These are phyloP conservation scores for Chymomyza caudatula DNA, from an alignment of 2,888 invertebrate species.

Conservation along the genomic window DNA sequence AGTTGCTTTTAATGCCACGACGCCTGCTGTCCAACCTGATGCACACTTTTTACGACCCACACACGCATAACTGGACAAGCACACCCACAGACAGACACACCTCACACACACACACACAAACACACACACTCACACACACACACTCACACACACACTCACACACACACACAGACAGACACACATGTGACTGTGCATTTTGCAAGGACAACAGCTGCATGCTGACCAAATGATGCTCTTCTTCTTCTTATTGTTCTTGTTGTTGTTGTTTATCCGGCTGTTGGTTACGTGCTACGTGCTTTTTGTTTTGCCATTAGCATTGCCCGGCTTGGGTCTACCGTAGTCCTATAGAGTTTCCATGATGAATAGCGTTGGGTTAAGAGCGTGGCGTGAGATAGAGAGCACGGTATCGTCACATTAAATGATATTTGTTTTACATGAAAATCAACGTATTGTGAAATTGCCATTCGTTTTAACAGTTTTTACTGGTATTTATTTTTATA, in stretches of 20 bases:
- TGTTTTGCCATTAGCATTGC: constrained; percentile 62
- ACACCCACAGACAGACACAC: neutral
- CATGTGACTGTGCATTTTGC: constrained; percentile 2
- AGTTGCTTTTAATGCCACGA: constrained; percentile 67
- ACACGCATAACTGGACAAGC: constrained; percentile 44
- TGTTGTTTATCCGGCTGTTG: constrained; percentile 17
- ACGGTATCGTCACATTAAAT: constrained; percentile 51
- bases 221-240: constrained; percentile 30
- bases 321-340: neutral
- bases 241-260: too few relatives aligned
- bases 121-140: neutral
- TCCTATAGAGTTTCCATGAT: neutral
- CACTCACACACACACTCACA: neutral
- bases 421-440: constrained; percentile 70
- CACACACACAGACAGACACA: neutral
- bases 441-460: constrained; percentile 49
- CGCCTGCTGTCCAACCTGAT: constrained; percentile 57
- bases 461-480: neutral
- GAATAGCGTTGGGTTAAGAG: neutral
- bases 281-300: constrained; percentile 56
- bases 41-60: constrained; percentile 62
- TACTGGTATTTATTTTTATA: neutral
- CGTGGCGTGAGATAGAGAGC: neutral
- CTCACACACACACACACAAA: neutral
- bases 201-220: constrained; percentile 38